Base-by-base conservation (phyloP, 2,888 invertebrate species). In the Agriopis leucophaearia region DNA sequence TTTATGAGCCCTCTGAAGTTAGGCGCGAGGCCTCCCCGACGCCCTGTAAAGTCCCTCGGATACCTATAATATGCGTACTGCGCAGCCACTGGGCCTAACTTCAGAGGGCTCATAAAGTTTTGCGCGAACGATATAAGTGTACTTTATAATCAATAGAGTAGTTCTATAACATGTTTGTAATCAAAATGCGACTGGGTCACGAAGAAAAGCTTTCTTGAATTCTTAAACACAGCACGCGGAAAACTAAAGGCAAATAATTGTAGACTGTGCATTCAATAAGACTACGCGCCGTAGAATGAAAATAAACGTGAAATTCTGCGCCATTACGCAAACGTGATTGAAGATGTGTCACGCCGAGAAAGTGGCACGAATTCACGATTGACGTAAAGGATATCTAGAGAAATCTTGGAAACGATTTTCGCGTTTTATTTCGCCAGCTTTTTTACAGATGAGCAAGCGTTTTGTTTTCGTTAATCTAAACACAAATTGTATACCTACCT, bases 311-410 rank as follows among this genome's bases (percentile, higher is more conserved):
- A 54, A 66, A 52, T 57, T 57, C 66, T 62, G 18, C 57, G 47
- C 58, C 62, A 57, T 66, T 57, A 62, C 56, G 57, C 47, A 62
- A 61, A 66, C 42, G 57, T 66, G 57, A 66, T 66, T 66, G 62
- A 66, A 66, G 62, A 66, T 62, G 57, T 66, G 66, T 66, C 66
- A 66, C 44, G 47, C 42, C 47, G 40, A 12, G 51, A 42, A 52
- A 66, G 62, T 66, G 57, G 62, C 62, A 47, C 45, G 57, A 52
- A 66, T 66, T 62, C 66, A 40, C 56, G 66, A 66, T 62, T 66
- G 57, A 58, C 62, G 66, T 38, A 47, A 57, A 57, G 58, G 62
- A 54, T 66, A 62, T 66, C 66, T 38, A 40, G 51, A 57, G 52
- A 57, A 57, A 66, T 58, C 47, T 58, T 57, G 12, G 45, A 27